These are phyloP conservation scores for Apodemia duryi DNA, from an alignment of 2,888 invertebrate genomes.

Conservation along the genomic window DNA sequence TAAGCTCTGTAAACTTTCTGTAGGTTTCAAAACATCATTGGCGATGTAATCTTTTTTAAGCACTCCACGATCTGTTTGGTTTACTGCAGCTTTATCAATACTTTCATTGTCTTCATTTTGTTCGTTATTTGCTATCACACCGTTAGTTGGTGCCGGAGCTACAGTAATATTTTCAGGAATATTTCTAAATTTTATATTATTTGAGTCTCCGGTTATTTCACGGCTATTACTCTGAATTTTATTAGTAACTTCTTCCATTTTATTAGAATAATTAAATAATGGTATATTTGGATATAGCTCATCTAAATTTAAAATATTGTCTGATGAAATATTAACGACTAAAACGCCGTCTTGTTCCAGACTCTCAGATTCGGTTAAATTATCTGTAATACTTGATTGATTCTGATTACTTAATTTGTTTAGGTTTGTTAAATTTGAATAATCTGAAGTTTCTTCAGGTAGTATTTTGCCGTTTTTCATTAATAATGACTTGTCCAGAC, in stretches of 20 bases:
- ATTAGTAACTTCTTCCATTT: constrained; percentile 70
- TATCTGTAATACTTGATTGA: constrained; percentile 54
- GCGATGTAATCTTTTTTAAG: constrained; percentile 44
- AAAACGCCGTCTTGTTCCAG: constrained; percentile 73
- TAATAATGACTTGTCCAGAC: constrained; percentile 60
- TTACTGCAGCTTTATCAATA: constrained; percentile 41
- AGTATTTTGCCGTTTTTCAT: constrained; percentile 67
- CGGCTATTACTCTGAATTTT: constrained; percentile 78
- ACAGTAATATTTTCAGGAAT: constrained; percentile 66
- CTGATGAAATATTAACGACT: constrained; percentile 67
- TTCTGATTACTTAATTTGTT: constrained; percentile 46
- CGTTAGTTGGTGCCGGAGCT: constrained; percentile 70
- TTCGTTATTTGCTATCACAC: constrained; percentile 58
- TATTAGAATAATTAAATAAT: constrained; percentile 57
- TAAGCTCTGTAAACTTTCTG: constrained; percentile 63
- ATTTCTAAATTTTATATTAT: constrained; percentile 63
- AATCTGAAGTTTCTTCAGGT: constrained; percentile 54
- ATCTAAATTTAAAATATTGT: constrained; percentile 68
- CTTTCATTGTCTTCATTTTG: constrained; percentile 49
- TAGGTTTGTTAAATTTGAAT: constrained; percentile 42
- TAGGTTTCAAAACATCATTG: constrained; percentile 59
- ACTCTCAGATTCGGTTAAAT: constrained; percentile 68
- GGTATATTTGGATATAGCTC: constrained; percentile 65
- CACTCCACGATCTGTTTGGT: constrained; percentile 47
- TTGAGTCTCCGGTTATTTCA: constrained; percentile 73